Conservation (phyloP, 2,888 invertebrate genomes). For the Siphonodentalium dalli region DNA sequence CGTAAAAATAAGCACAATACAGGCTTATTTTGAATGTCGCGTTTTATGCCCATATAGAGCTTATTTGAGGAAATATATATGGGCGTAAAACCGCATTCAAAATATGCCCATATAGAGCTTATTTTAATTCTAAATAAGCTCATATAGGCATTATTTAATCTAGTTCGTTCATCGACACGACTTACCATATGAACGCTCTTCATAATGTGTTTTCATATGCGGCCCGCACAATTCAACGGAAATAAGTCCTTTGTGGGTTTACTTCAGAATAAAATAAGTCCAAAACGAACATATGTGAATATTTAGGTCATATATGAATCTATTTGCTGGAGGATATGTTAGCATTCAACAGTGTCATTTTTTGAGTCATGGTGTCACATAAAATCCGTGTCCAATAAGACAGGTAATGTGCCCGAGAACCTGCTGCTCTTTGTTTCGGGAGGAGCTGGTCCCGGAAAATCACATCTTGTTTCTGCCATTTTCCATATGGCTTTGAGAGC, state of each 20-base stretch:
- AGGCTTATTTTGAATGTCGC: too few relatives aligned
- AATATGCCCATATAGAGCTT: too few relatives aligned
- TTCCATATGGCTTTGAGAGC: constrained; percentile 25
- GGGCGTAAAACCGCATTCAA: background rate
- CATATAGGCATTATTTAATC: too few relatives aligned
- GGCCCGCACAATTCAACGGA: too few relatives aligned
- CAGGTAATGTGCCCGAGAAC: constrained; percentile 1
- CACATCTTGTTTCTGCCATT: constrained; percentile 25
- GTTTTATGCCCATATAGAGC: too few relatives aligned
- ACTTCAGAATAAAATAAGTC: too few relatives aligned
- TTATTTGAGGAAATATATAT: background rate
- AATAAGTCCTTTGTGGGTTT: too few relatives aligned
- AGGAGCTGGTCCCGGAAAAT: constrained; percentile 31
- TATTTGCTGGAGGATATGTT: background rate
- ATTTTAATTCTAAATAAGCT: too few relatives aligned
- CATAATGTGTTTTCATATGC: too few relatives aligned
- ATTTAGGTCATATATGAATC: background rate
- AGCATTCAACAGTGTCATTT: background rate
- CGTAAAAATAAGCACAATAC: too few relatives aligned
- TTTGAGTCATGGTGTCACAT: constrained; percentile 18
- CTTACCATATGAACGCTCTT: too few relatives aligned
- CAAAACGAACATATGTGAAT: background rate
- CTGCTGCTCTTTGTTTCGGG: constrained; percentile 24
- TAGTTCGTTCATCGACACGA: too few relatives aligned
- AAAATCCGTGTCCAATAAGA: constrained; percentile 8